Evolutionary conservation across 2,888 invertebrate genomes (phyloP).

Genomic region (Trichacis sp.): DNA sequence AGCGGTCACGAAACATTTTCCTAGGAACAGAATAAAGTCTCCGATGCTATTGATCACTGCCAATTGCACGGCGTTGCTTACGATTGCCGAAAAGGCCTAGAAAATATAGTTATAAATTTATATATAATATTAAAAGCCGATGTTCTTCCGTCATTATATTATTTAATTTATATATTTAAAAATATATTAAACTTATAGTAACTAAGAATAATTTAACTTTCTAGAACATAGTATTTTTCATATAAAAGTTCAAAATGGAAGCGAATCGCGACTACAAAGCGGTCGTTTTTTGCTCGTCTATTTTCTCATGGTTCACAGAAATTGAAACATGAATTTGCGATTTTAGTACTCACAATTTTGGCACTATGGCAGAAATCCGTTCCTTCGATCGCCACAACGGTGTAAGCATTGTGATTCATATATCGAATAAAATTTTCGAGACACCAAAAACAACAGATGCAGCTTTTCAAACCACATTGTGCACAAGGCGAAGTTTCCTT

Average conservation of each 20-base stretch:
- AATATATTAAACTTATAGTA: no score
- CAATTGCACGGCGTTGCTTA: slow-evolving; percentile 86
- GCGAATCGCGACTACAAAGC: no score
- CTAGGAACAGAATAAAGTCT: slow-evolving; percentile 92
- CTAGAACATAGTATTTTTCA: no score
- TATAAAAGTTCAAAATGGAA: no score
- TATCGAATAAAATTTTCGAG: slow-evolving; percentile 92
- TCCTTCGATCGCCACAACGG: slow-evolving; percentile 92
- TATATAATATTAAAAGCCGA: no score
- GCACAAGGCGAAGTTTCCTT: slow-evolving; percentile 82
- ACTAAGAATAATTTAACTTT: no score
- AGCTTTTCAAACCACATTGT: slow-evolving; percentile 81
- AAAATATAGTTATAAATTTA: slow-evolving; percentile 40
- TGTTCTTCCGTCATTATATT: no score
- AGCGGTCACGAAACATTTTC: slow-evolving; percentile 86
- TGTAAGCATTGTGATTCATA: slow-evolving; percentile 95
- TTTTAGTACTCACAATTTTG: slow-evolving; percentile 76
- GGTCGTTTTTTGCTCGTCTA: no score
- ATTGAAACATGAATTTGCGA: no score
- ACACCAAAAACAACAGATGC: slow-evolving; percentile 91
- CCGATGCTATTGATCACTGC: slow-evolving; percentile 93
- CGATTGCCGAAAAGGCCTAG: slow-evolving; percentile 88
- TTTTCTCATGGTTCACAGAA: no score
- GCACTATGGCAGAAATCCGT: slow-evolving; percentile 92
- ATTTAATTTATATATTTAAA: no score